Base-by-base conservation (phyloP, 2,113 vertebrate species). In the Ptilonorhynchus violaceus region DNA sequence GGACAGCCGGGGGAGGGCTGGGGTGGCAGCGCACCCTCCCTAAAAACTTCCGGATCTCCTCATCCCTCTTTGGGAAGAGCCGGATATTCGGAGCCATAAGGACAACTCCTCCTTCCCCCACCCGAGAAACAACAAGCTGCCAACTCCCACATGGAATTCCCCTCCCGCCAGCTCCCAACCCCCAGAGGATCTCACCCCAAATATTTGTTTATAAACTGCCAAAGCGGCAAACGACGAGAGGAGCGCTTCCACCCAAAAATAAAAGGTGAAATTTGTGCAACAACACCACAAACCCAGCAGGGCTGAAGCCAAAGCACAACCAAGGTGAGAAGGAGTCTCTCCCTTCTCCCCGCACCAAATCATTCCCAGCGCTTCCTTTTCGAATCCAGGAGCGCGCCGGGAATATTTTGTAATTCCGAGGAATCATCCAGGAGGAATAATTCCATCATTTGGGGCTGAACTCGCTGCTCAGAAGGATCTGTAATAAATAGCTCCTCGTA, bases 341-440 rank as follows among this genome's bases (percentile, higher is more conserved):
- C 7, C 8, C 49, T 89, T 94, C 86, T 94, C 87, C 74, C 85
- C 20, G 2, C 76, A 59, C 55, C 1, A 84, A 92, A 14, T 56
- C 89, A 76, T 70, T 73, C 80, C 66, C 27, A 97, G 94, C 96
- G 96, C 74, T 97, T 98, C 83, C 98, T 97, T 94, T 94, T 67
- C 84, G 96, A 94, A 96, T 58, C 85, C 85, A 66, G 83, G 96
- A 96, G 93, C 31, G 92, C 52, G 96, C 89, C 24, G 92, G 73
- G 94, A 93, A 86, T 93, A 92, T 97, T 97, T 97, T 91, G 88
- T 94, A 98, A 98, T 98, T 98, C 97, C 97, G 96, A 97, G 95
- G 96, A 97, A 81, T 19, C 96, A 98, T 97, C 97, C 97, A 97
- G 97, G 97, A 98, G 98, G 98, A 98, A 98, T 97, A 98, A 98